Percentiles rank a stretch among this genome's conserved stretches.
Conservation (phyloP, 92 coral and sea anemone species). For the Parazoanthus swiftii region DNA sequence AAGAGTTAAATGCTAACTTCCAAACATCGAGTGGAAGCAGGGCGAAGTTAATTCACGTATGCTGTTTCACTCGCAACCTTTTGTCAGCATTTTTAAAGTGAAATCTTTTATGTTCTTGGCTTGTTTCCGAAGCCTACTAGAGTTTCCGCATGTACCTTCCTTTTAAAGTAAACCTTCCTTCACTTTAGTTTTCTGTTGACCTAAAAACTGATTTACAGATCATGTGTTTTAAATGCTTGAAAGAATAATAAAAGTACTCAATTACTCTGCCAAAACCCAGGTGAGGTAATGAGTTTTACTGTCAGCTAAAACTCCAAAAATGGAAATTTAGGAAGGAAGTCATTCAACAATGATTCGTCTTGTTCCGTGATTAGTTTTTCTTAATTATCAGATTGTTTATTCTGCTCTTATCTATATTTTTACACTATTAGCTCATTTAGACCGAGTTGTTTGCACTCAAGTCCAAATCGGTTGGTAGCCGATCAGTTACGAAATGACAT, state of each 20-base stretch:
- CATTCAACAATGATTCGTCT: neutral
- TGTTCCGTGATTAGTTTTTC: conserved; percentile 21
- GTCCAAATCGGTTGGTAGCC: neutral
- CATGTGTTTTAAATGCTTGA: conserved; percentile 7
- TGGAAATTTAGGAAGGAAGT: conserved; percentile 37
- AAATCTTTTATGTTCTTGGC: neutral
- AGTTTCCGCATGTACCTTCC: neutral
- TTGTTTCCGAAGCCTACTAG: neutral
- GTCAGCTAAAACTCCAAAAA: conserved; percentile 14
- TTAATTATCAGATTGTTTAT: conserved; percentile 17
- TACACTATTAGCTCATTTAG: conserved; percentile 14
- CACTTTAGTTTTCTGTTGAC: neutral
- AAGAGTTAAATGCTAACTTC: neutral
- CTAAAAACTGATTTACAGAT: neutral
- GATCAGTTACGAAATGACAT: too few species aligned
- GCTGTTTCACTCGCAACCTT: neutral
- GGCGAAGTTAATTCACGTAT: neutral
- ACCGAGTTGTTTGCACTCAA: neutral
- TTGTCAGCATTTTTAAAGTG: neutral
- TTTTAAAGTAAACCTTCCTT: neutral
- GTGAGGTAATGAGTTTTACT: neutral
- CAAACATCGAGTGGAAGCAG: neutral
- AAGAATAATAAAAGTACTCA: neutral
- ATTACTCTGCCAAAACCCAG: neutral
- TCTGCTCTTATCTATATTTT: conserved; percentile 24